Conservation (phyloP, 2,888 invertebrate genomes). For the Iphiclides podalirius region DNA sequence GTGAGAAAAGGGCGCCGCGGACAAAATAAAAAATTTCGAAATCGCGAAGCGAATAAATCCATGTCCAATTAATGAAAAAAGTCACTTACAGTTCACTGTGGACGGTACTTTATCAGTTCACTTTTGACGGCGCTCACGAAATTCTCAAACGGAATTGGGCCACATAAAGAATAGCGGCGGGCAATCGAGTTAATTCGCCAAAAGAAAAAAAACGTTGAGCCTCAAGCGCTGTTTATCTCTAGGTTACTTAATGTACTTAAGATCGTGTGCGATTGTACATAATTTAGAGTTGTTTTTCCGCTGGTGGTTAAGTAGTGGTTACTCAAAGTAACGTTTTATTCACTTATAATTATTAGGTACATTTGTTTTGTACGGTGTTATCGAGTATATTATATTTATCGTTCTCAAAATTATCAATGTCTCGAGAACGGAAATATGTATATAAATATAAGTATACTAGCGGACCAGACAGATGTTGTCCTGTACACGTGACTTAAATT, state of each 20-base stretch:
- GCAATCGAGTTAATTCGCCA: conserved; percentile 15
- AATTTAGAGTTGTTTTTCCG: no score
- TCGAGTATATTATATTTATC: no score
- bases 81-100: neutral
- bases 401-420: no score
- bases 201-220: neutral
- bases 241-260: neutral
- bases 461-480: no score
- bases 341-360: no score
- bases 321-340: no score
- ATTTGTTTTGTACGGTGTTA: no score
- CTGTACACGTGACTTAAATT: no score
- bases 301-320: no score
- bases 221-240: neutral
- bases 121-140: conserved; percentile 15
- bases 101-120: no score
- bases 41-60: conserved; percentile 9
- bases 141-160: conserved; percentile 14
- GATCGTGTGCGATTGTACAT: neutral
- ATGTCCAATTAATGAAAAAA: conserved; percentile 19
- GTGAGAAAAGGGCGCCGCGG: neutral
- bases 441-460: no score
- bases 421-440: no score
- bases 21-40: conserved; percentile 6
- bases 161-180: conserved; percentile 5